A percentile compares a stretch with the other conserved stretches of the same genome.
These are phyloP conservation scores for Batillaria attramentaria DNA, from an alignment of 1,140 invertebrate species.

Conservation along the genomic window DNA sequence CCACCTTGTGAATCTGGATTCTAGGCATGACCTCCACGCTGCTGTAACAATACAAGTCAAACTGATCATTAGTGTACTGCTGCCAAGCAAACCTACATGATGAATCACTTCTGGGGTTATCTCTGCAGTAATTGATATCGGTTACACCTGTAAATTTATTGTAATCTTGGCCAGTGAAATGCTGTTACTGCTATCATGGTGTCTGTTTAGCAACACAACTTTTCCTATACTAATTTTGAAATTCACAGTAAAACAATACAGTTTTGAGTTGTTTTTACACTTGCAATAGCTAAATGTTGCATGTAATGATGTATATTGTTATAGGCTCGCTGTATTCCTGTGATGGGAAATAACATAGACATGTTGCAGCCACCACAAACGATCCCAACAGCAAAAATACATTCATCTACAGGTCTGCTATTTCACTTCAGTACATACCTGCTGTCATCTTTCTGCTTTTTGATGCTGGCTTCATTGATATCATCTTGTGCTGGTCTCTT, in stretches of 20 bases:
- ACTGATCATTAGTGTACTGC: not conserved
- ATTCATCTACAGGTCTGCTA: no score
- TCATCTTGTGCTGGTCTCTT: slow-evolving; percentile 49
- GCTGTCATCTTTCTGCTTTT: slow-evolving; percentile 58
- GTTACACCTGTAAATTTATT: not conserved
- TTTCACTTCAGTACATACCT: slow-evolving; percentile 45
- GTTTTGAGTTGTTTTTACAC: not conserved
- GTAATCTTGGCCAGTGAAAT: not conserved
- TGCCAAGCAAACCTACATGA: not conserved
- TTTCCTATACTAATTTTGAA: no score
- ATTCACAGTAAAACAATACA: no score
- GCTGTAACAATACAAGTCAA: slow-evolving; percentile 24
- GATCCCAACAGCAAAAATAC: no score
- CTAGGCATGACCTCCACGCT: slow-evolving; percentile 70
- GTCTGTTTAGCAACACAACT: no score
- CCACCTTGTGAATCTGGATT: slow-evolving; percentile 87
- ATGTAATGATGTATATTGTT: no score
- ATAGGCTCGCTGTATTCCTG: no score
- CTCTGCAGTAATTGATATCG: not conserved
- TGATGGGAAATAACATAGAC: no score
- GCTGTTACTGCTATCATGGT: no score
- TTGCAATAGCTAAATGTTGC: no score
- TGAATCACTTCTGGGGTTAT: not conserved
- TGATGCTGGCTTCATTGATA: slow-evolving; percentile 46
- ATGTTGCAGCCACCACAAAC: no score